These are phyloP conservation scores for Tylochromis polylepis DNA, from an alignment of 2,113 vertebrate species.

Conservation along the genomic window DNA sequence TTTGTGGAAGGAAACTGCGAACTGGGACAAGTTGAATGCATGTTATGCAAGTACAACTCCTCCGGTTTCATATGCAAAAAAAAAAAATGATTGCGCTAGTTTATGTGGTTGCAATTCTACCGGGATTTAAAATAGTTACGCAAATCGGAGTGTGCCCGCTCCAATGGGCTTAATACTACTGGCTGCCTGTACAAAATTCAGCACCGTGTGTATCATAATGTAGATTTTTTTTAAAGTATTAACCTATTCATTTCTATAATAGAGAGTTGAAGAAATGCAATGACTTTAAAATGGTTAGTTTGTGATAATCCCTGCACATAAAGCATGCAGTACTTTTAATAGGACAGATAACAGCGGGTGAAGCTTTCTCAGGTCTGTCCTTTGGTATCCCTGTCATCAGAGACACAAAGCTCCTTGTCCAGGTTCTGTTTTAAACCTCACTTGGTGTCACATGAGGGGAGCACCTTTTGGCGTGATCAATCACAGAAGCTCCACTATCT, in stretches of 20 bases:
- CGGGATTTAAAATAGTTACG: too few species aligned
- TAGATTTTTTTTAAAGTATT: background rate
- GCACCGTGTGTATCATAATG: background rate
- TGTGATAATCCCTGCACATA: background rate
- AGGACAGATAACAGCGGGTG: conserved; percentile 53
- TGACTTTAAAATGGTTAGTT: background rate
- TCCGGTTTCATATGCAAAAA: too few species aligned
- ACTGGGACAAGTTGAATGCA: too few species aligned
- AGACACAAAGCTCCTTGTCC: conserved; percentile 28
- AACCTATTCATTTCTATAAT: background rate
- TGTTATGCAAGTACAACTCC: too few species aligned
- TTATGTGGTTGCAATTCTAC: too few species aligned
- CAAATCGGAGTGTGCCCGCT: too few species aligned
- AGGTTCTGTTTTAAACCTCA: background rate
- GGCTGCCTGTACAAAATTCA: background rate
- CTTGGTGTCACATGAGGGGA: background rate
- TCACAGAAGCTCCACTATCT: background rate
- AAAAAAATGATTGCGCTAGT: too few species aligned
- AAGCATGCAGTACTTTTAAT: background rate
- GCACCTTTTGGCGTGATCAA: background rate
- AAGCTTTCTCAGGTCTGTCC: conserved; percentile 19
- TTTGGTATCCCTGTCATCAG: background rate
- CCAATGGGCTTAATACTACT: too few species aligned
- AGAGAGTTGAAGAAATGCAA: background rate
- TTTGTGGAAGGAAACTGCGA: too few species aligned